phyloP scores from a whole-genome alignment of 2,113 vertebrate species.

The Coregonus clupeaformis region DNA sequence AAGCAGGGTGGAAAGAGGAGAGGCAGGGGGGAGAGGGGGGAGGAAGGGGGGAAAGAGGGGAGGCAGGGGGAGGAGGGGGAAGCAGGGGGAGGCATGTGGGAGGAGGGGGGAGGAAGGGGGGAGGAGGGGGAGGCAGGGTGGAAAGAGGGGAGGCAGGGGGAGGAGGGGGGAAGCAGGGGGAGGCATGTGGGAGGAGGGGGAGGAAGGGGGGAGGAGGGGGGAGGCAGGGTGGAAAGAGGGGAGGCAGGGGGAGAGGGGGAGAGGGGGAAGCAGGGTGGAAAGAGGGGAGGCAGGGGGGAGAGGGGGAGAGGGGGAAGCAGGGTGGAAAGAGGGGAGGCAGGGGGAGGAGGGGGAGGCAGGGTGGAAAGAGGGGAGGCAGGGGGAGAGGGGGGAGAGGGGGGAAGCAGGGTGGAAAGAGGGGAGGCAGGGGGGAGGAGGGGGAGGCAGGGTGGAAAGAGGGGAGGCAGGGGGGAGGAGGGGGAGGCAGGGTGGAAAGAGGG shows the following conservation, averaged over 20 bases:
- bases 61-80: neutral
- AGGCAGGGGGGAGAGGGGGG: neutral
- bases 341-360: neutral
- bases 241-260: neutral
- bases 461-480: neutral
- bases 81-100: constrained; percentile 14
- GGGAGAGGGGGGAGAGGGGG: constrained; percentile 9
- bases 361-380: neutral
- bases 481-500: neutral
- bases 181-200: neutral
- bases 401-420: constrained; percentile 6
- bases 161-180: neutral
- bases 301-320: neutral
- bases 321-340: neutral
- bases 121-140: neutral
- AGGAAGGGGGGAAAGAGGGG: neutral
- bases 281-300: neutral
- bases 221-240: too few relatives aligned
- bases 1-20: neutral
- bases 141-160: neutral
- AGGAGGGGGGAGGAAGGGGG: neutral
- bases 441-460: neutral
- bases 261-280: constrained; percentile 16
- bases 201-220: neutral
- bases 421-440: constrained; percentile 1